These are phyloP conservation scores for Lepidurus arcticus DNA, from an alignment of 1,140 invertebrate genomes.

Conservation along the genomic window DNA sequence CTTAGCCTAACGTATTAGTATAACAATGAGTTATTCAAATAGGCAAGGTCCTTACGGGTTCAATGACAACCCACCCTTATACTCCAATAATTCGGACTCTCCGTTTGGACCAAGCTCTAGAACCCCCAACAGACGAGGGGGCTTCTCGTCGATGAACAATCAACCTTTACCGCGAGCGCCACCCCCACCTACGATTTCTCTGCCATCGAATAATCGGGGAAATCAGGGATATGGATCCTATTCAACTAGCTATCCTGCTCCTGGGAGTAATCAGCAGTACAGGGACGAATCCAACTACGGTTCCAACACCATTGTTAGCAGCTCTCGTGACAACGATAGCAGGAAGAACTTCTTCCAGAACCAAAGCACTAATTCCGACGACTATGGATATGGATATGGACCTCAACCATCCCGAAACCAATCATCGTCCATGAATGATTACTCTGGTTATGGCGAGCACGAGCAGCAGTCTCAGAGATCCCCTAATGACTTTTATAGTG, in stretches of 20 bases:
- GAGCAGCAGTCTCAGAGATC: not conserved
- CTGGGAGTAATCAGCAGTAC: not conserved
- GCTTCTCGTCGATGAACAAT: not conserved
- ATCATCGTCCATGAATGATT: not conserved
- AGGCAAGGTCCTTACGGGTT: not conserved
- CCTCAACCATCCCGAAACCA: not conserved
- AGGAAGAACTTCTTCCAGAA: not conserved
- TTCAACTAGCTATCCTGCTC: slow-evolving; percentile 6
- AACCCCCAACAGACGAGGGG: not conserved
- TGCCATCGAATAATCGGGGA: not conserved
- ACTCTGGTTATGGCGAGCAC: not conserved
- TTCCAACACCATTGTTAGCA: not conserved
- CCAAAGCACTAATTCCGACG: not conserved
- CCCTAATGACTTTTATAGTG: not conserved
- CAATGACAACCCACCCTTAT: not conserved
- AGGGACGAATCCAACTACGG: not conserved
- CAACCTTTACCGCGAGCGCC: not conserved
- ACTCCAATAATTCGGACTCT: not conserved
- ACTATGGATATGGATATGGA: not conserved
- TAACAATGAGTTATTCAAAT: not conserved
- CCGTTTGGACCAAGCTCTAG: not conserved
- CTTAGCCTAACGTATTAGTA: not conserved
- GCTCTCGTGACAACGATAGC: not conserved
- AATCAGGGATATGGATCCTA: not conserved
- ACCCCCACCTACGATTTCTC: not conserved